Conservation (phyloP, 2,888 invertebrate genomes). For the Emmelina monodactyla region DNA sequence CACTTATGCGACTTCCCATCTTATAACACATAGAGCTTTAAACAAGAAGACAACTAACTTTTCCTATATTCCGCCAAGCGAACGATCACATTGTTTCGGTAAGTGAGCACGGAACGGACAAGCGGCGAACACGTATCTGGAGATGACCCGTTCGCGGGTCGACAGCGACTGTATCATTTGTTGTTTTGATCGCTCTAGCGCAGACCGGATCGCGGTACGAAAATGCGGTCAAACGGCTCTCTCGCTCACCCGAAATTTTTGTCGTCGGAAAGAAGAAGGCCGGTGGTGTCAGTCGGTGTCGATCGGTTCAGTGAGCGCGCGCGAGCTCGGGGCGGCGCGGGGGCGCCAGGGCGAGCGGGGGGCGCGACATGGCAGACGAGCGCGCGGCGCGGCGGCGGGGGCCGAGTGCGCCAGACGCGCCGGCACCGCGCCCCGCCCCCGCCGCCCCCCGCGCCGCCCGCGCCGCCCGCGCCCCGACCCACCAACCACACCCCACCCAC, state of each 20-base stretch:
- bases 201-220: constrained; percentile 60
- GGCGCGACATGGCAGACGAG: constrained; percentile 41
- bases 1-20: too few relatives aligned
- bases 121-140: too few relatives aligned
- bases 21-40: too few relatives aligned
- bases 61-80: too few relatives aligned
- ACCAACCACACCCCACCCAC: constrained; percentile 16
- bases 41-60: too few relatives aligned
- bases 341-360: constrained; percentile 17
- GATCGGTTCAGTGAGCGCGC: neutral
- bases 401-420: constrained; percentile 43
- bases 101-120: too few relatives aligned
- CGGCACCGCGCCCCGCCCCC: constrained; percentile 32
- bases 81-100: too few relatives aligned
- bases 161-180: constrained; percentile 35
- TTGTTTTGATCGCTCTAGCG: constrained; percentile 58
- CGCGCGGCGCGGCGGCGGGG: constrained; percentile 38
- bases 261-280: constrained; percentile 49
- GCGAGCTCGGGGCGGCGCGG: neutral
- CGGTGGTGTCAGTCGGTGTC: constrained; percentile 11
- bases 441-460: constrained; percentile 13
- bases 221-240: constrained; percentile 65
- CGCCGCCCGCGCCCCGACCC: constrained; percentile 19
- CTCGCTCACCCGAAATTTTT: constrained; percentile 65
- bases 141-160: too few relatives aligned